Evolutionary conservation across 1,140 invertebrate species (phyloP).

Genomic region (Bradynema listronoti): DNA sequence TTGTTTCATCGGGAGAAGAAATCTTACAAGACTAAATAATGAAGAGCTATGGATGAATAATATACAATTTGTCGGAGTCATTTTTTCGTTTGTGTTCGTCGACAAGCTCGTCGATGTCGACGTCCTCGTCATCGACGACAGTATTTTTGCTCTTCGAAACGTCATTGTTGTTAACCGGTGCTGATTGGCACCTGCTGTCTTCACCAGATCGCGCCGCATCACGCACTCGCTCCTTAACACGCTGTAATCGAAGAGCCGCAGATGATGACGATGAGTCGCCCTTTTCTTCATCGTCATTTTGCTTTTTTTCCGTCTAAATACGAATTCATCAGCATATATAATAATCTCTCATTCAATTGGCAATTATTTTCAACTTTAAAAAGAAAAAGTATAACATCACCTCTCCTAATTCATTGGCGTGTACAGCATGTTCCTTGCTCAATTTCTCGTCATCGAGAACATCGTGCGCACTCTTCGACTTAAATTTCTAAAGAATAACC

Average conservation of each 20-base stretch:
- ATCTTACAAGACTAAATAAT: too few relatives aligned
- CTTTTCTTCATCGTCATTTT: slow-evolving; percentile 32
- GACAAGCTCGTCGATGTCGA: slow-evolving; percentile 33
- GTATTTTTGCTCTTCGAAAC: slow-evolving; percentile 22
- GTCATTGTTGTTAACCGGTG: too few relatives aligned
- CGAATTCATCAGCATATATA: background rate
- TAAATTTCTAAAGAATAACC: slow-evolving; percentile 57
- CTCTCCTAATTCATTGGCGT: slow-evolving; percentile 42
- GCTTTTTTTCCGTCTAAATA: slow-evolving; percentile 8
- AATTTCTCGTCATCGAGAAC: slow-evolving; percentile 80
- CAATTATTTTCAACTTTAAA: background rate
- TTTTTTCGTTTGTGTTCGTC: slow-evolving; percentile 35
- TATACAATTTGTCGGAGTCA: slow-evolving; percentile 28
- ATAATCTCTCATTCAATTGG: too few relatives aligned
- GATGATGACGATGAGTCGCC: too few relatives aligned
- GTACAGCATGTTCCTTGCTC: slow-evolving; percentile 59
- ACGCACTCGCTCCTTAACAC: too few relatives aligned
- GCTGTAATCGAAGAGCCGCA: too few relatives aligned
- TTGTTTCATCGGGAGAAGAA: too few relatives aligned
- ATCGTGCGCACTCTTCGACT: slow-evolving; percentile 72
- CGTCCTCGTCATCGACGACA: slow-evolving; percentile 27
- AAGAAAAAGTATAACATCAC: slow-evolving; percentile 26
- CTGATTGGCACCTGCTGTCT: too few relatives aligned
- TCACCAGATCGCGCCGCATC: too few relatives aligned
- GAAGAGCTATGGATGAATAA: background rate